phyloP scores from a whole-genome alignment of 2,797 vertebrate genomes.

The Bovichtus variegatus region DNA sequence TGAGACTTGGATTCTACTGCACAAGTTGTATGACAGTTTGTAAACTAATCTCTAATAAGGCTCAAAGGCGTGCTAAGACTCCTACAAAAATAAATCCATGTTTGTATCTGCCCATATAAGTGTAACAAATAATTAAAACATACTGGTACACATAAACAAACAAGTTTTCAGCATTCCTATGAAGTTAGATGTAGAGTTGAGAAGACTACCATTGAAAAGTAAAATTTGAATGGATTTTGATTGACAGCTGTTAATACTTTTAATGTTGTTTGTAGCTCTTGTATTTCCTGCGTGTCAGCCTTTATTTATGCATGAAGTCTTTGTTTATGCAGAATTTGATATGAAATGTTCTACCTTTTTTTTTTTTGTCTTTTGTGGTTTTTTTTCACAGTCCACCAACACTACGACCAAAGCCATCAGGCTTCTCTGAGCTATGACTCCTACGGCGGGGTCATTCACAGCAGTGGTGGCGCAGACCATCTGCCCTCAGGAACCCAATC shows the following conservation, averaged over 20 bases:
- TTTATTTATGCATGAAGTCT: not conserved
- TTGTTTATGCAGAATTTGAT: not conserved
- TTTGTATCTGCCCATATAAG: not conserved
- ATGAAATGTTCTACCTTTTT: fast-evolving
- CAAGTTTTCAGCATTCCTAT: not conserved
- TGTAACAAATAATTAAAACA: not conserved
- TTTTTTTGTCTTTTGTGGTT: too few relatives aligned
- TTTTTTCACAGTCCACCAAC: conserved; percentile 61
- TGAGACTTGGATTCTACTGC: too few relatives aligned
- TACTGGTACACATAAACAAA: not conserved
- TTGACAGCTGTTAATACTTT: not conserved
- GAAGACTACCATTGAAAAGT: not conserved
- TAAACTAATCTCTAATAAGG: too few relatives aligned
- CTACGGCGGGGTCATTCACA: conserved; percentile 56
- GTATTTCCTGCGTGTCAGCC: not conserved
- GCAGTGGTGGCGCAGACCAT: conserved; percentile 57
- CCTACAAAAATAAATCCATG: not conserved
- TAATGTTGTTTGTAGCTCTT: not conserved
- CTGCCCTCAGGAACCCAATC: conserved; percentile 76
- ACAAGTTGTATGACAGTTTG: too few relatives aligned
- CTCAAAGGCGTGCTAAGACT: too few relatives aligned
- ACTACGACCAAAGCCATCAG: conserved; percentile 73
- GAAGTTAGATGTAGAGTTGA: not conserved
- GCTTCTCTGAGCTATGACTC: conserved; percentile 61
- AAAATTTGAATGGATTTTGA: not conserved